Base-by-base conservation (phyloP, 2,888 invertebrate species). In the Apamea monoglypha region DNA sequence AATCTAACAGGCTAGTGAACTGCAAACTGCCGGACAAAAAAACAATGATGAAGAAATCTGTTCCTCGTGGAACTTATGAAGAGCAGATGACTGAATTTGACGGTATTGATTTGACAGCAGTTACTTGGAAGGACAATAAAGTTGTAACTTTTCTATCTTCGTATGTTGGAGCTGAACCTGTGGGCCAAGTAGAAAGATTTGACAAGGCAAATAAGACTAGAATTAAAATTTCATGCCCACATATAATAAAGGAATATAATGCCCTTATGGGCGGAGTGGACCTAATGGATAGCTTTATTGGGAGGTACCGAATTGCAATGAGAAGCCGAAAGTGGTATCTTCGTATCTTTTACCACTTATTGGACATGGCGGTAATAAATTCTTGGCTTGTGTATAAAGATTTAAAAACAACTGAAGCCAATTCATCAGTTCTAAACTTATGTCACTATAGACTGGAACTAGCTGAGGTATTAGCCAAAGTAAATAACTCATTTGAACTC, bases 321-420 rank as follows among this genome's bases (percentile, higher is more conserved):
- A 87, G 79, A 81, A 82, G 82, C 64, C 80, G 85, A 63, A 88
- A 85, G 82, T 84, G 87, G 86, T 83, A 85, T 25, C 76, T 83
- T 78, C 89, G 91, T 83, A 90, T 94, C 44, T 94, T 93, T 88
- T 90, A 90, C 72, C 91, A 92, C 81, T 70, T 92, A 78, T 88
- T 92, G 81, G 92, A 92, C 82, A 83, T 92, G 83, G 83, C 91
- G 6, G 88, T 92, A 82, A 93, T 92, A 87, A 92, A 93, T 87
- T 89, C 90, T 71, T 91, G 90, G 91, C 82, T 92, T 82, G 82
- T 91, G 25, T 89, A 90, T 87, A 91, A 91, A 89, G 74, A 91
- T 18, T 77, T 80, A 18, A 80, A 83, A 69, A 61, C 4, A 44
- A 86, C 78, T 86, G 78, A 78, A 89, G 87, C 73, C 12, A 8